These are phyloP conservation scores for Alca torda DNA, from an alignment of 2,797 vertebrate species.

Conservation along the genomic window DNA sequence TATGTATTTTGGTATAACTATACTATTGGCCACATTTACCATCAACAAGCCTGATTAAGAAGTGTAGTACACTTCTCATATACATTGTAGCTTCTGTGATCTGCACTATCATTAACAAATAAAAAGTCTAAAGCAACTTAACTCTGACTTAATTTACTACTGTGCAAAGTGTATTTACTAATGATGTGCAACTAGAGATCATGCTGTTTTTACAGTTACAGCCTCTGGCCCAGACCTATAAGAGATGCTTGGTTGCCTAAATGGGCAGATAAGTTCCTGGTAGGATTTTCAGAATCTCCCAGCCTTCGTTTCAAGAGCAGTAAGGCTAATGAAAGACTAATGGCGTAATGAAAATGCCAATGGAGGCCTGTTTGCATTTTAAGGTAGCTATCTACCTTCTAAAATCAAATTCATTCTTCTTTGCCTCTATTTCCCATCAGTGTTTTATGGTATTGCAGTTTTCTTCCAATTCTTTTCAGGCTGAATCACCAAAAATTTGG, in stretches of 20 bases:
- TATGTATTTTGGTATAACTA: neutral
- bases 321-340: neutral
- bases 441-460: rapidly evolving
- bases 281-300: neutral
- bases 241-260: neutral
- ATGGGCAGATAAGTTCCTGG: neutral
- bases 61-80: neutral
- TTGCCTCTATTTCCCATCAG: neutral
- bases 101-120: neutral
- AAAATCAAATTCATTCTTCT: neutral
- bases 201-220: neutral
- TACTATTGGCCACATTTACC: neutral
- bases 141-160: neutral
- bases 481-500: neutral
- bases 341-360: neutral
- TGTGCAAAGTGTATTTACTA: neutral
- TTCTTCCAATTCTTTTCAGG: neutral
- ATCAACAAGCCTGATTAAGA: neutral
- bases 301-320: neutral
- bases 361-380: neutral
- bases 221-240: neutral
- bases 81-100: neutral
- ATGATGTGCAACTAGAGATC: neutral
- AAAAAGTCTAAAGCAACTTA: neutral
- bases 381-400: neutral